phyloP scores from a whole-genome alignment of 2,113 vertebrate species.

The Campylomormyrus numenius region DNA sequence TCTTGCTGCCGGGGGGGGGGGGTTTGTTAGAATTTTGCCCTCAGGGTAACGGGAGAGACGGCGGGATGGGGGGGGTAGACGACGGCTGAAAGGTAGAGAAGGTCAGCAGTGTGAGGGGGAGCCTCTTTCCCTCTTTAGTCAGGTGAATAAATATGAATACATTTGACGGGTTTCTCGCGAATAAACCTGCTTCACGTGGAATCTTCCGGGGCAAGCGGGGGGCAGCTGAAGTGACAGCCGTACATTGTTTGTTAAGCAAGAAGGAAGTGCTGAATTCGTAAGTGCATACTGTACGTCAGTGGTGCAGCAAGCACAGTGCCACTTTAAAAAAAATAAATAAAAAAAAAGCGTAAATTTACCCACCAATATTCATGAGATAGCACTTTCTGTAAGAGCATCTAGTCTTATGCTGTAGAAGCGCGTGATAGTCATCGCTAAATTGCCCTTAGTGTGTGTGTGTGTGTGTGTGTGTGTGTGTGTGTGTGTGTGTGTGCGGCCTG shows the following conservation, averaged over 20 bases:
- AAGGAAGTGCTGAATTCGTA: not conserved
- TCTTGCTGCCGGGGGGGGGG: slow-evolving; percentile 24
- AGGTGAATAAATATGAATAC: not conserved
- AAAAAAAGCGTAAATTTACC: not conserved
- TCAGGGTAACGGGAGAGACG: slow-evolving; percentile 29
- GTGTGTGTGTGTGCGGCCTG: not conserved
- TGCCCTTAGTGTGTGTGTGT: not conserved
- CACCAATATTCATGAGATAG: not conserved
- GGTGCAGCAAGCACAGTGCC: not conserved
- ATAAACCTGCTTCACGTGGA: not conserved
- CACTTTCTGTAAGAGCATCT: not conserved
- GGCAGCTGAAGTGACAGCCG: not conserved
- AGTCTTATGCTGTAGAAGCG: not conserved
- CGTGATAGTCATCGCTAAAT: not conserved
- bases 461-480: not conserved
- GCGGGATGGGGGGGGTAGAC: slow-evolving; percentile 1
- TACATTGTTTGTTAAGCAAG: not conserved
- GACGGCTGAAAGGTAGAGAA: slow-evolving; percentile 9
- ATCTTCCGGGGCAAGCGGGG: not conserved
- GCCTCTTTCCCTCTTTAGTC: not conserved
- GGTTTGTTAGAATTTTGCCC: slow-evolving; percentile 48
- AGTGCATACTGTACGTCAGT: not conserved
- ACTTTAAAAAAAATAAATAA: not conserved
- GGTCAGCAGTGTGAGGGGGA: not conserved
- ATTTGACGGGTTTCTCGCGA: not conserved